Conservation (phyloP, 2,888 invertebrate species). For the Ceramica pisi region DNA sequence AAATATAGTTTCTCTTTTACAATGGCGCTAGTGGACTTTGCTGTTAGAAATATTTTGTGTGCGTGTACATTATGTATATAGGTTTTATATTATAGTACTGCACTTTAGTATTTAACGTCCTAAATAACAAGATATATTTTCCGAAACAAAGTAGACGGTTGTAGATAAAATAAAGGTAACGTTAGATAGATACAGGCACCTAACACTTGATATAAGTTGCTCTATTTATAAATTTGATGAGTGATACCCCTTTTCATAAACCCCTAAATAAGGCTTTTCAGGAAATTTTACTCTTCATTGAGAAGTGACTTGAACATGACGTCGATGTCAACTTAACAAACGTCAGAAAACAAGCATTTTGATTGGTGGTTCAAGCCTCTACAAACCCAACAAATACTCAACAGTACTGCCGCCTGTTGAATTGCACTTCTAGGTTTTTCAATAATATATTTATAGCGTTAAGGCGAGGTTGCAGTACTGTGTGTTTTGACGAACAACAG, state of each 20-base stretch:
- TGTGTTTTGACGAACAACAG: too few species aligned
- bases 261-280: too few species aligned
- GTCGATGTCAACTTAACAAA: too few species aligned
- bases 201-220: constrained; percentile 8
- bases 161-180: background rate
- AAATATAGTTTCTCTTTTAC: constrained; percentile 9
- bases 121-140: background rate
- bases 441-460: too few species aligned
- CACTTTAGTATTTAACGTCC: constrained; percentile 6
- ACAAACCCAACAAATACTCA: too few species aligned
- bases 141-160: background rate
- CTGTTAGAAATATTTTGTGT: constrained; percentile 35
- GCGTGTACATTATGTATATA: constrained; percentile 46
- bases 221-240: background rate
- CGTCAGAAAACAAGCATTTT: too few species aligned
- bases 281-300: too few species aligned
- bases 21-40: constrained; percentile 36
- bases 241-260: background rate
- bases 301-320: too few species aligned
- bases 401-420: too few species aligned
- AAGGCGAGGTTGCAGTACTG: too few species aligned
- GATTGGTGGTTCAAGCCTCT: too few species aligned
- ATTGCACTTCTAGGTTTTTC: too few species aligned
- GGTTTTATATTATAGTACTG: constrained; percentile 24
- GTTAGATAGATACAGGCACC: background rate